phyloP scores from a whole-genome alignment of 2,113 vertebrate genomes.

The Sebastes schlegelii region DNA sequence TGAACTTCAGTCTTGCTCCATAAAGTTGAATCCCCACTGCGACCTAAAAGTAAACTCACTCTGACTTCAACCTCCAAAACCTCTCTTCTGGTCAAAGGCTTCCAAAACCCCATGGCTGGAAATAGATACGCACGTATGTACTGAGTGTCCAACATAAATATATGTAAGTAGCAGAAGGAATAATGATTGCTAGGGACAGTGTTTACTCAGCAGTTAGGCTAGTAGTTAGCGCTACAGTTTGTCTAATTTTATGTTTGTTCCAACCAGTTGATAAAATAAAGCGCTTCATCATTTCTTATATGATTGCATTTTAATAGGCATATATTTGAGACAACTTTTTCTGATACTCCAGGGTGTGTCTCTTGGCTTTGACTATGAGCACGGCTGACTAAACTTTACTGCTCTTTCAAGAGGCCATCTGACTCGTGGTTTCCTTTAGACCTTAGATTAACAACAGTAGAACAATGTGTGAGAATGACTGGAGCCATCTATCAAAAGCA shows the following conservation, averaged over 20 bases:
- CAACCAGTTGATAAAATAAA: conserved; percentile 30
- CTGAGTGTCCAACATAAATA: conserved; percentile 76
- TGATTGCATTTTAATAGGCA: conserved; percentile 31
- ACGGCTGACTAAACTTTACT: conserved; percentile 6
- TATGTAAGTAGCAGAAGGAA: conserved; percentile 63
- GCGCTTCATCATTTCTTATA: conserved; percentile 13
- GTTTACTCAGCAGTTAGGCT: conserved; percentile 67
- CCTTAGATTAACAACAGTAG: conserved; percentile 10
- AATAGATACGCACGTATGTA: conserved; percentile 68
- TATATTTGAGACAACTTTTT: conserved; percentile 17
- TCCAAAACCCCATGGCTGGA: conserved; percentile 59
- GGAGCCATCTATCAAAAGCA: conserved; percentile 46
- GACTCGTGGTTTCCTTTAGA: conserved; percentile 23
- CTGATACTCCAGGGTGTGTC: conserved; percentile 8
- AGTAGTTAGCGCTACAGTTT: conserved; percentile 40
- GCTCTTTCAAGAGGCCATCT: conserved; percentile 39
- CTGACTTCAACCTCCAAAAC: conserved; percentile 56
- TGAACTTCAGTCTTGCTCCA: conserved; percentile 69
- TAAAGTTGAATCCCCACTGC: conserved; percentile 72
- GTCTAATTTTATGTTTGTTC: conserved; percentile 47
- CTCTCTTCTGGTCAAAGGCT: conserved; percentile 46
- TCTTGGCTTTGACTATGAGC: conserved; percentile 27
- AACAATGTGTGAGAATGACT: conserved; percentile 42
- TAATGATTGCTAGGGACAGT: conserved; percentile 59
- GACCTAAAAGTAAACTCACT: conserved; percentile 73